Percentiles rank a stretch among this genome's conserved stretches.
phyloP scores from a whole-genome alignment of 1,140 invertebrate species.

The Arion vulgaris region DNA sequence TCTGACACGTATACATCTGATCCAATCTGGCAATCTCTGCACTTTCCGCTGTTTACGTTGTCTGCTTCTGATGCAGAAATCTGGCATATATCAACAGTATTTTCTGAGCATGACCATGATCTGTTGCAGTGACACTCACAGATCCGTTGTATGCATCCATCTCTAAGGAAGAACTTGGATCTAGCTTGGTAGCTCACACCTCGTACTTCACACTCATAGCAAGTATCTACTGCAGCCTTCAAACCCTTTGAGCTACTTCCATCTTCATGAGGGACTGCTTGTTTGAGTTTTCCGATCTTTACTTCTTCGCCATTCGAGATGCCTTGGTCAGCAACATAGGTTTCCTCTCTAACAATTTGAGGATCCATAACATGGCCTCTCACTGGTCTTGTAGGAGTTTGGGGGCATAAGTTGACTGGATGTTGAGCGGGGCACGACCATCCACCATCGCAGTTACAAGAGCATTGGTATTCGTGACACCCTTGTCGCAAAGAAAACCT shows the following conservation, averaged over 20 bases:
- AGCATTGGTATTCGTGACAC: slow-evolving; percentile 48
- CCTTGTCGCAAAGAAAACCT: slow-evolving; percentile 49
- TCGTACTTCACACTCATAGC: slow-evolving; percentile 40
- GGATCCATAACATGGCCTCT: slow-evolving; percentile 1
- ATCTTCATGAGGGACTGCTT: background rate
- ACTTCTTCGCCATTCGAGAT: background rate
- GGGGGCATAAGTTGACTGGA: slow-evolving; percentile 33
- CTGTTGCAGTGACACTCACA: slow-evolving; percentile 49
- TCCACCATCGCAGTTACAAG: slow-evolving; percentile 50
- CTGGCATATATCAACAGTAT: slow-evolving; percentile 40
- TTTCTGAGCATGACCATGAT: slow-evolving; percentile 43
- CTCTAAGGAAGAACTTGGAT: slow-evolving; percentile 38
- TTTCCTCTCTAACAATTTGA: background rate
- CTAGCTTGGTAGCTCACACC: slow-evolving; percentile 38
- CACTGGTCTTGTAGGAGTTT: background rate
- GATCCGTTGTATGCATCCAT: slow-evolving; percentile 43
- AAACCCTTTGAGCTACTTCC: background rate
- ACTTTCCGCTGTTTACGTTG: slow-evolving; percentile 29
- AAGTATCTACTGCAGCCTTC: slow-evolving; percentile 10
- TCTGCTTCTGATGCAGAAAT: slow-evolving; percentile 7
- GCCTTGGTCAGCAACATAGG: background rate
- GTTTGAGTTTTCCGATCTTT: slow-evolving; percentile 15
- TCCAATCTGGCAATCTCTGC: slow-evolving; percentile 42
- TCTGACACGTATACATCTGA: slow-evolving; percentile 40
- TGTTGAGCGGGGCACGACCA: slow-evolving; percentile 49